phyloP scores from a whole-genome alignment of 2,113 vertebrate genomes.

The Coturnix japonica region DNA sequence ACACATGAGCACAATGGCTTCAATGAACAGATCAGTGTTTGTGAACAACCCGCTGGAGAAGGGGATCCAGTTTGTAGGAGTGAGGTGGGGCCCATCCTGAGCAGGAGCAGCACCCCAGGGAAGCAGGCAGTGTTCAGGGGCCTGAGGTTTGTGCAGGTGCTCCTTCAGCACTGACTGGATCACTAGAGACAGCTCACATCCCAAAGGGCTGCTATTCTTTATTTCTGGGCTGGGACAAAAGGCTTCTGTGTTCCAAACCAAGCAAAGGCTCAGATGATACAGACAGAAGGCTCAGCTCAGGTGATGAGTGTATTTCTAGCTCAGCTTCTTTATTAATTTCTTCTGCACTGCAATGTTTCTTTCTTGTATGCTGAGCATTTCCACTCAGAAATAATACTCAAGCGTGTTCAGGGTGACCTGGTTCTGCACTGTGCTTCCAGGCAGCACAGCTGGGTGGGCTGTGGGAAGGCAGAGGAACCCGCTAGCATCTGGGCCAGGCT shows the following conservation, averaged over 20 bases:
- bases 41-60: not conserved
- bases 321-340: not conserved
- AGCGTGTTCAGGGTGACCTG: not conserved
- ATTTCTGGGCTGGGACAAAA: not conserved
- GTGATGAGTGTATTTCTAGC: not conserved
- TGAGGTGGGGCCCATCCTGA: not conserved
- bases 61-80: not conserved
- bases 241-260: not conserved
- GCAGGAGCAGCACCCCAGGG: not conserved
- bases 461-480: not conserved
- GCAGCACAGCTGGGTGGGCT: not conserved
- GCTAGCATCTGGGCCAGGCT: not conserved
- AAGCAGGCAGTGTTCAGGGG: not conserved
- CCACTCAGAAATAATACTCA: not conserved
- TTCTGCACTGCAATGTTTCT: not conserved
- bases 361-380: not conserved
- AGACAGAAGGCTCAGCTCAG: not conserved
- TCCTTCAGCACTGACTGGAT: not conserved
- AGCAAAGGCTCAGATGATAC: not conserved
- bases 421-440: not conserved
- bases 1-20: not conserved
- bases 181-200: not conserved
- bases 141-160: not conserved
- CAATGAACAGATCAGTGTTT: not conserved
- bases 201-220: not conserved